A percentile compares a stretch with the other conserved stretches of the same genome.
Evolutionary conservation across 2,888 invertebrate species (phyloP).

Genomic region (Caradrina kadenii): DNA sequence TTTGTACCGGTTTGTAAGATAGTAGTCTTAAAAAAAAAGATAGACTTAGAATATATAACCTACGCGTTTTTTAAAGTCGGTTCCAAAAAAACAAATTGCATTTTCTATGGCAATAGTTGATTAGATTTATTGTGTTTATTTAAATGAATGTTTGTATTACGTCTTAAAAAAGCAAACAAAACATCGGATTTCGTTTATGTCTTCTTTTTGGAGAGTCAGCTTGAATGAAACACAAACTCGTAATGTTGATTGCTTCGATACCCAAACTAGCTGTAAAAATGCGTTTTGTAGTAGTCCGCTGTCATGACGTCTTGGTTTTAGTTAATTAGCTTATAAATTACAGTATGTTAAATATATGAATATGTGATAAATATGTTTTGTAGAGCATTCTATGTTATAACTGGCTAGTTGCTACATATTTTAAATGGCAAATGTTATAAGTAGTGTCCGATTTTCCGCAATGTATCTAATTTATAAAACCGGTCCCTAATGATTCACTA

Average conservation of each 20-base stretch:
- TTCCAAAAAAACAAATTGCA: background rate
- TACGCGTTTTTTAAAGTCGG: too few relatives aligned
- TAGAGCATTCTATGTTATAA: background rate
- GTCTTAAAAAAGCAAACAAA: slow-evolving; percentile 13
- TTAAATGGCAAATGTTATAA: background rate
- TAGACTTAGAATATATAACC: too few relatives aligned
- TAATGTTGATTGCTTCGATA: background rate
- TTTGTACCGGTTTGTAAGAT: background rate
- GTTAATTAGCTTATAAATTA: background rate
- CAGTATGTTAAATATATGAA: background rate
- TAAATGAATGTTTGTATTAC: slow-evolving; percentile 19
- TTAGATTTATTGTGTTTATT: slow-evolving; percentile 20
- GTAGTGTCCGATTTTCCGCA: slow-evolving; percentile 10
- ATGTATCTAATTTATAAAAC: slow-evolving; percentile 35
- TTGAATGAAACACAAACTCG: slow-evolving; percentile 29
- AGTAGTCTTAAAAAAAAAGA: background rate
- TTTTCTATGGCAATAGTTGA: slow-evolving; percentile 6
- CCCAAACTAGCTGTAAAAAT: slow-evolving; percentile 2
- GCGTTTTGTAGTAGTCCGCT: background rate
- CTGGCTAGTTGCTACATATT: slow-evolving; percentile 2
- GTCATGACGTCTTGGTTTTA: background rate
- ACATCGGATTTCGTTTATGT: background rate
- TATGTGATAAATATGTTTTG: background rate
- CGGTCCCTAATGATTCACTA: slow-evolving; percentile 38
- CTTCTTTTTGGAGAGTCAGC: slow-evolving; percentile 11